Evolutionary conservation across 2,797 vertebrate genomes (phyloP), one percentile per base, ranked within the genome.

Genomic region (Tamandua tetradactyla): DNA sequence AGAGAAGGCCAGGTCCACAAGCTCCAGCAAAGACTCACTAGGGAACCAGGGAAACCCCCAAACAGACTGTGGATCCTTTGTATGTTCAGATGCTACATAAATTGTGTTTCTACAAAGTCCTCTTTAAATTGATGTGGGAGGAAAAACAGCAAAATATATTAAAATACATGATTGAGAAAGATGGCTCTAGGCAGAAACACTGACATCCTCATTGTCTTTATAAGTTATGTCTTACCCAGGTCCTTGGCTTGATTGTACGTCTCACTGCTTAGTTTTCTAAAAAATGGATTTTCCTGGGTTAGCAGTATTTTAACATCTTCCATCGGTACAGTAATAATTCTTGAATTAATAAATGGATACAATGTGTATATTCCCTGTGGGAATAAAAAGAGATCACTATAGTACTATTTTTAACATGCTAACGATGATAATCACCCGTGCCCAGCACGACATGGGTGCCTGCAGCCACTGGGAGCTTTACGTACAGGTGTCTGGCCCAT

Each of bases 281-380:
- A 98, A 98, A 99, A 99, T 0, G 99, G 99, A 97, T 99, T 99
- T 98, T 99, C 99, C 97, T 99, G 99, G 20, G 99, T 99, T 96
- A 99, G 98, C 49, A 99, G 98, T 89, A 99, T 98, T 98, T 99
- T 99, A 97, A 99, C 98, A 94, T 99, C 99, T 97, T 99, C 99
- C 98, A 99, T 98, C 5, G 98, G 98, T 81, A 99, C 98, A 6
- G 90, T 98, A 96, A 99, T 98, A 89, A 99, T 99, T 97, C 99
- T 99, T 95, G 99, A 99, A 96, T 99, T 99, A 96, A 99, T 99
- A 82, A 99, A 99, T 0, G 99, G 99, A 97, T 99, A 99, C 7
- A 99, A 96, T 0, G 99, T 99, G 98, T 99, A 99, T 96, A 99
- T 99, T 18, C 99, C 99, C 99, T 99, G 97, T 42, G 59, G 81